Evolutionary conservation across 2,888 invertebrate species (phyloP), one percentile per base, ranked within the genome.

Genomic region (Drosophila anomelani): DNA sequence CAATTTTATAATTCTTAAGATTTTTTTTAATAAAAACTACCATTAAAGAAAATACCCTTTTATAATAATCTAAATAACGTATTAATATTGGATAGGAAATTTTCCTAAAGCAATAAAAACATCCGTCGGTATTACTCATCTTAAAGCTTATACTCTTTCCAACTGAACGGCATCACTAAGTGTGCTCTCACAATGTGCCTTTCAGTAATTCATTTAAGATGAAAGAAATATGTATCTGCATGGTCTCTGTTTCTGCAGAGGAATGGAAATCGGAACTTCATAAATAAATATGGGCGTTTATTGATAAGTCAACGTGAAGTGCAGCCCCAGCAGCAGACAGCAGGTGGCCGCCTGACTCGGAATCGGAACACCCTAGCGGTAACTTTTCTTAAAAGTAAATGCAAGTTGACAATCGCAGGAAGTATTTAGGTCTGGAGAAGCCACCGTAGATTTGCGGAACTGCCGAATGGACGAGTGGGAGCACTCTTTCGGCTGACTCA

Each of bases 291-390:
- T 75, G 77, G 79, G 67, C 76, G 79, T 84, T 85, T 81, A 84
- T 85, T 83, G 87, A 86, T 84, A 88, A 86, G 77, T 84, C 89
- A 80, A 86, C 75, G 75, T 81, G 80, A 86, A 88, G 77, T 88
- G 75, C 81, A 72, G 63, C 62, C 49, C 20, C 43, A 53, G 55
- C 47, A 58, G 75, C 66, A 57, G 53, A 51, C 74, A 77, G 80
- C 75, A 73, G 76, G 74, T 63, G 47, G 26, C 26, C 26, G 26
- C 26, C 46, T 51, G 59, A 29, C 20, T 13, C 7, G 56, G 26
- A 12, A 26, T 17, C 12, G 34, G 44, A 12, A 26, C 7, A 17
- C n/a, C 6, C 13, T 6, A 34, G 7, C 20, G 56, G 41, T 29
- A 46, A 47, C 26, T 44, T 26, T 20, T 26, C 47, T 53, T 61